A percentile compares a stretch with the other conserved stretches of the same genome.
phyloP scores from a whole-genome alignment of 1,140 invertebrate genomes.

The Branchinecta lynchi region DNA sequence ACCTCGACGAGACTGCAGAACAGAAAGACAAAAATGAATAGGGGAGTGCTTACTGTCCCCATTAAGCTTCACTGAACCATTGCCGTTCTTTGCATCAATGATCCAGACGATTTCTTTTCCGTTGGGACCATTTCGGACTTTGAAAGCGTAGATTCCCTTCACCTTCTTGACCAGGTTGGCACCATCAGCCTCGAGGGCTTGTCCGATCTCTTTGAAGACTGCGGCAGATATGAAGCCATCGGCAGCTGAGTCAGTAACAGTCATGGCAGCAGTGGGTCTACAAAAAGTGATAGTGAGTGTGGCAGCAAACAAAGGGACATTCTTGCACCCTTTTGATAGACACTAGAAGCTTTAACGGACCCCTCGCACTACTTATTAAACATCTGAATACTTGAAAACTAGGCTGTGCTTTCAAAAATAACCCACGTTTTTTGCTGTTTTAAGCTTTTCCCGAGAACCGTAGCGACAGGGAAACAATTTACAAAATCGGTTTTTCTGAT shows the following conservation, averaged over 20 bases:
- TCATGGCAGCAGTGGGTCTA: conserved; percentile 21
- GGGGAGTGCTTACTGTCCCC: conserved; percentile 40
- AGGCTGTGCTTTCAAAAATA: too few species aligned
- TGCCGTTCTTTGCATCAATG: conserved; percentile 73
- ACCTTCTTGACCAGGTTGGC: conserved; percentile 67
- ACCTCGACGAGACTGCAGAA: too few species aligned
- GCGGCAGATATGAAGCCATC: conserved; percentile 54
- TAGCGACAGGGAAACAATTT: too few species aligned
- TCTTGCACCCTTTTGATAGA: too few species aligned
- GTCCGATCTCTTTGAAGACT: conserved; percentile 60
- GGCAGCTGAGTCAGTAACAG: conserved; percentile 28
- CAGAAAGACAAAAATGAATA: background rate
- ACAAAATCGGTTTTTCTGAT: too few species aligned
- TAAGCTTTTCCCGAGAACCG: too few species aligned
- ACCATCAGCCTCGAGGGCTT: conserved; percentile 62
- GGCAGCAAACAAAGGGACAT: background rate
- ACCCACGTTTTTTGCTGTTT: too few species aligned
- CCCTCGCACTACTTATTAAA: too few species aligned
- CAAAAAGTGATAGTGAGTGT: background rate
- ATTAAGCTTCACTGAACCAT: conserved; percentile 62
- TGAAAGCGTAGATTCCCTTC: conserved; percentile 73
- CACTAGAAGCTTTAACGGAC: too few species aligned
- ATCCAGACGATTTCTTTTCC: conserved; percentile 70
- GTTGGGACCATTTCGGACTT: conserved; percentile 55
- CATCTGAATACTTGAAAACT: too few species aligned